Evolutionary conservation across 2,888 invertebrate genomes (phyloP), one percentile per base, ranked within the genome.

Genomic region (Anthrax anthrax): DNA sequence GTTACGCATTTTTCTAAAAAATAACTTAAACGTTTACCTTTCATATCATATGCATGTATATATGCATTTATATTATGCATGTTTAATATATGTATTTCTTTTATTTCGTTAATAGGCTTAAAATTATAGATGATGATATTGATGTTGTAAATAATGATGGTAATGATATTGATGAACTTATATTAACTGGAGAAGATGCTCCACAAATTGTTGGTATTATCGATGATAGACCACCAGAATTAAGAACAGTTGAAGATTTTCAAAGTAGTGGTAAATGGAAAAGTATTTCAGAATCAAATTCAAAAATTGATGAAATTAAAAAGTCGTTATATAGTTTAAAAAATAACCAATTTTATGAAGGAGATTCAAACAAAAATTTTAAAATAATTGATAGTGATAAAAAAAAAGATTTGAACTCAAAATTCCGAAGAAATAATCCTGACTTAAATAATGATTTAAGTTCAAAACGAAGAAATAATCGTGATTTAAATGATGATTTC

Each of bases 181-280:
- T 80, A 40, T 74, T 80, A 46, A 74, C 78, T 1, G 77, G 76
- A n/a, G 94, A 95, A 60, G 90, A 94, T 64, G 88, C 84, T 1
- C 95, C 95, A 0, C 84, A 85, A 63, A 81, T 95, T 51, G 92
- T 85, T 0, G 90, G 85, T 2, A 76, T 92, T 44, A 76, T 90
- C 42, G 92, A 92, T 61, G 91, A 92, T 41, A 64, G 85, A 54
- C 83, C 85, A 0, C 72, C 78, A 45, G 77, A 83, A 52, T 56
- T 84, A 12, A 65, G 48, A 38, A 46, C 53, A 23, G 47, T 50
- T 8, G 53, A 53, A 37, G 55, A 55, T 39, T 56, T 49, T 36
- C 49, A 49, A 23, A 50, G 44, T 44, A 54, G 51, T 38, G 43
- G 41, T 16, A 67, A 65, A 46, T 69, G 68, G 69, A 63, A 61